These are phyloP conservation scores for Neoniphon sammara DNA, from an alignment of 2,797 vertebrate genomes.

Conservation along the genomic window DNA sequence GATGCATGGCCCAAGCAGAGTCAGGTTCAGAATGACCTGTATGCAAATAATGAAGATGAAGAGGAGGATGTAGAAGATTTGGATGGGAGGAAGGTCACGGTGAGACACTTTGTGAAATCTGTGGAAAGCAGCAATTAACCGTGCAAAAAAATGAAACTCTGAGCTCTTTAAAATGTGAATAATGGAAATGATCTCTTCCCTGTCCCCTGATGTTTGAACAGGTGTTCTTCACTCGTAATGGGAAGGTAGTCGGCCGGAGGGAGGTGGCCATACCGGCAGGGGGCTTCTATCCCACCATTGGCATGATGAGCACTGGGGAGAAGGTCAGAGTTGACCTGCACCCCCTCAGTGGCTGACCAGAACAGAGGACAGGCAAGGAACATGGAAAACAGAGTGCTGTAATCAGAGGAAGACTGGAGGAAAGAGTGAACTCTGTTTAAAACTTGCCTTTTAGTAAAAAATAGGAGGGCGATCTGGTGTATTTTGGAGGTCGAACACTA, in stretches of 20 bases:
- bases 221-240: conserved; percentile 91
- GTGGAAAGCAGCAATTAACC: background rate
- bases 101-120: conserved; percentile 50
- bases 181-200: conserved; percentile 16
- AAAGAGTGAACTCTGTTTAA: conserved; percentile 18
- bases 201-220: conserved; percentile 58
- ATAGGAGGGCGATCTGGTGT: background rate
- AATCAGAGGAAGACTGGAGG: conserved; percentile 25
- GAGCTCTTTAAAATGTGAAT: background rate
- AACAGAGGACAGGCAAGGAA: background rate
- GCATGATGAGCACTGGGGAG: conserved; percentile 90
- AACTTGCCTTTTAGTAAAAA: background rate
- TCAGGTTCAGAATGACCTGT: conserved; percentile 86
- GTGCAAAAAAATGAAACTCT: background rate
- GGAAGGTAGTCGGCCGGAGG: conserved; percentile 89
- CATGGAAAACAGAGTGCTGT: background rate
- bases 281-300: conserved; percentile 89
- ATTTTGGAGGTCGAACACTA: conserved; percentile 33
- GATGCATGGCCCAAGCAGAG: conserved; percentile 81
- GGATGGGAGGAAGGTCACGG: conserved; percentile 88
- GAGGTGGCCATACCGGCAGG: conserved; percentile 85
- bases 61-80: conserved; percentile 85
- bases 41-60: conserved; percentile 86
- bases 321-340: conserved; percentile 90
- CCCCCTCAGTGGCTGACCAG: conserved; percentile 86